A percentile compares a stretch with the other conserved stretches of the same genome.
Evolutionary conservation across 2,888 invertebrate species (phyloP).

Genomic region (Drosophila rellima): DNA sequence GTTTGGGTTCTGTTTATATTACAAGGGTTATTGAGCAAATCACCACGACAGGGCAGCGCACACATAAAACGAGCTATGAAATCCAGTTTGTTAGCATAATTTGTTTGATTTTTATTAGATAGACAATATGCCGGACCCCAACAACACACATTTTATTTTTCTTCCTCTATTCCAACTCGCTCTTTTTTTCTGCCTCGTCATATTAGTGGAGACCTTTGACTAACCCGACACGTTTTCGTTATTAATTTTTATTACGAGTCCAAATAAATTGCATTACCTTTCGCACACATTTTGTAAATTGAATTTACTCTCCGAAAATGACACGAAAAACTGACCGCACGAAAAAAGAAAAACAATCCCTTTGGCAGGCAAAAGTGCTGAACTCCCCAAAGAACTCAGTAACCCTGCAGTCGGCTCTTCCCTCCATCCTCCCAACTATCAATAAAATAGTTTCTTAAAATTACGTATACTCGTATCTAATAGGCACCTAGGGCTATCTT

Average conservation of each 20-base stretch:
- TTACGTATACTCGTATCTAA: slow-evolving; percentile 2
- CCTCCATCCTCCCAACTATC: too few relatives aligned
- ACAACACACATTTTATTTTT: slow-evolving; percentile 37
- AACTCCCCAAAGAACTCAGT: not conserved
- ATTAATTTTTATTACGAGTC: slow-evolving; percentile 83
- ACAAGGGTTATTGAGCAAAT: slow-evolving; percentile 85
- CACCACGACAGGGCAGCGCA: slow-evolving; percentile 64
- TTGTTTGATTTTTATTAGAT: slow-evolving; percentile 83
- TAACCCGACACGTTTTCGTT: slow-evolving; percentile 80
- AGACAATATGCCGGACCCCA: slow-evolving; percentile 54
- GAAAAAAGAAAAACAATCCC: slow-evolving; percentile 6
- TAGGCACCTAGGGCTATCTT: not conserved
- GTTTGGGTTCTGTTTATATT: slow-evolving; percentile 74
- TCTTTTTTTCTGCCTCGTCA: slow-evolving; percentile 75
- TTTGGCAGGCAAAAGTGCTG: slow-evolving; percentile 1
- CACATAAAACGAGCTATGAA: slow-evolving; percentile 62
- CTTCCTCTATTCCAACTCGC: slow-evolving; percentile 25
- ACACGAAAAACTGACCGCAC: slow-evolving; percentile 22
- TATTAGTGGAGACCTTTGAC: slow-evolving; percentile 66
- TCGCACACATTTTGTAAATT: slow-evolving; percentile 69
- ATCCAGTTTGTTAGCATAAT: slow-evolving; percentile 83
- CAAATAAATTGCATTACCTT: slow-evolving; percentile 74
- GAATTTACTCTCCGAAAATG: slow-evolving; percentile 51
- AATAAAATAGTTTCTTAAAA: slow-evolving; percentile 1
- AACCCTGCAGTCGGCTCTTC: not conserved